Conservation (phyloP, 1,140 invertebrate species). For the Prorops nasuta region DNA sequence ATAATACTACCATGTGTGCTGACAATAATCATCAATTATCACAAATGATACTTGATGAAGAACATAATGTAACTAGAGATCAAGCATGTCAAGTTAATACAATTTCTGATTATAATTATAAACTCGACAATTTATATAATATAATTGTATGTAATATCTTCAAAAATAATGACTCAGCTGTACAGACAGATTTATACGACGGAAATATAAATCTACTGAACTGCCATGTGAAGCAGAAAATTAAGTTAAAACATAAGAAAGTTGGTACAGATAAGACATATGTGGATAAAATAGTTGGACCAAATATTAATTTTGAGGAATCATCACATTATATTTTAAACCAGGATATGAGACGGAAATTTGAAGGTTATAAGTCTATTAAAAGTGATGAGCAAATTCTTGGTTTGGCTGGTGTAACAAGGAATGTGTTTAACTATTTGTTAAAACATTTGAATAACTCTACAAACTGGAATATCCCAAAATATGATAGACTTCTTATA, state of each 20-base stretch:
- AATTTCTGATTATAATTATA: background rate
- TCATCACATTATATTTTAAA: too few species aligned
- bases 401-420: conserved; percentile 11
- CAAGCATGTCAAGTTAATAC: background rate
- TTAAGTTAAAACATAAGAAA: too few species aligned
- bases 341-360: background rate
- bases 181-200: background rate
- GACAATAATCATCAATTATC: too few species aligned
- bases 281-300: too few species aligned
- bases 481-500: conserved; percentile 30
- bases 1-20: too few species aligned
- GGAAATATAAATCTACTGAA: background rate
- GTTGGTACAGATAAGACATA: too few species aligned
- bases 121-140: background rate
- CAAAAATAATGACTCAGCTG: background rate
- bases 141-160: background rate
- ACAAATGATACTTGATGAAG: too few species aligned
- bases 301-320: too few species aligned
- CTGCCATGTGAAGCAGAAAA: too few species aligned
- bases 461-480: background rate
- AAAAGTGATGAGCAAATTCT: conserved; percentile 8
- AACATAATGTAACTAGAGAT: background rate
- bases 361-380: background rate
- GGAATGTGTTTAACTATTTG: background rate
- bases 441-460: background rate